Base-by-base conservation (phyloP, 2,113 vertebrate species). In the Lathamus discolor region DNA sequence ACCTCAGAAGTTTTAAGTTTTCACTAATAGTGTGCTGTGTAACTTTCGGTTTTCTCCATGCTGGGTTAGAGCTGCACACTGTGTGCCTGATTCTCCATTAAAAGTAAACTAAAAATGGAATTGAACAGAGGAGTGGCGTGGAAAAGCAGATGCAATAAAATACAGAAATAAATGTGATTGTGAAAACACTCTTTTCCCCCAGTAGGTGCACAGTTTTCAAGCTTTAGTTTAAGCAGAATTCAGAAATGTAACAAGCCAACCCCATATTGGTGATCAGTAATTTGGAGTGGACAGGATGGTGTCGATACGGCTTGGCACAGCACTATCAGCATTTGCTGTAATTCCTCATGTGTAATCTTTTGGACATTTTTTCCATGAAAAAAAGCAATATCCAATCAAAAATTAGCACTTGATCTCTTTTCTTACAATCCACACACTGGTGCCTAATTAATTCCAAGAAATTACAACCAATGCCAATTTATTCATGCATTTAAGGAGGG, bases 171-270 rank as follows among this genome's bases (percentile, higher is more conserved):
- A 91, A 74, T 49, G 91, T 69, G 75, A 94, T n/a, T 54, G 62
- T 92, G 64, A 81, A 87, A 96, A 94, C 20, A 93, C 67, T 76
- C 92, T 96, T 97, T 86, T 95, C 91, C 67, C 94, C 96, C 97
- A 78, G 93, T 93, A 96, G 88, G 94, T 93, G 88, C 96, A 96
- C 72, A 96, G 92, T 69, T 96, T 93, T 80, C 83, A 92, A 86
- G 92, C 95, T 95, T 86, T 61, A 77, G 83, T 33, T 87, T 64
- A 78, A 92, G 93, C 88, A 97, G 79, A 80, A 83, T 89, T n/a
- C 69, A 86, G 62, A 79, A 94, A 76, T 54, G 83, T 93, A 93
- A 97, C 89, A 93, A 72, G 86, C 78, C 85, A 92, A 29, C 67
- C 82, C 62, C 84, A 52, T 48, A 59, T 1, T 57, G 57, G 78